phyloP scores from a whole-genome alignment of 30 jellyfish, hydroid and myxozoan species.

The Chrysaora quinquecirrha region DNA sequence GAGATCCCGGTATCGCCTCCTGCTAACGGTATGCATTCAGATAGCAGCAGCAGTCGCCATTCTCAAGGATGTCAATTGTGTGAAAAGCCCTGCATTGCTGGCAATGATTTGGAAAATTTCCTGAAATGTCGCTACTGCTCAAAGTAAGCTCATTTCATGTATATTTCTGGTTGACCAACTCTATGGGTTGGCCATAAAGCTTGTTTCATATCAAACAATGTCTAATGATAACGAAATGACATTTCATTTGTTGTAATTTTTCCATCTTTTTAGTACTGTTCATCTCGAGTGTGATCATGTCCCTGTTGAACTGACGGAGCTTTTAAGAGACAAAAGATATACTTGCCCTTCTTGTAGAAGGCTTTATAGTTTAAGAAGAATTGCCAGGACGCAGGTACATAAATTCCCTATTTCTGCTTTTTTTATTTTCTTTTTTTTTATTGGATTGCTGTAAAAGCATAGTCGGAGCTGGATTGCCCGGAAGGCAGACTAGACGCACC shows the following conservation, averaged over 20 bases:
- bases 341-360: slow-evolving; percentile 85
- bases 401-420: too few species aligned
- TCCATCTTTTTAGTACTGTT: slow-evolving; percentile 42
- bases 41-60: not conserved
- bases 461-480: too few species aligned
- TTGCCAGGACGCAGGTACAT: slow-evolving; percentile 60
- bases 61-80: slow-evolving; percentile 40
- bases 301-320: slow-evolving; percentile 76
- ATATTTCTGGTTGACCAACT: not conserved
- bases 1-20: slow-evolving; percentile 44
- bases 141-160: slow-evolving; percentile 8
- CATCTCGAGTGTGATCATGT: slow-evolving; percentile 91
- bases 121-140: slow-evolving; percentile 59
- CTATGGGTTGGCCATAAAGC: too few species aligned
- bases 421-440: too few species aligned
- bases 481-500: too few species aligned
- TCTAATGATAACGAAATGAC: too few species aligned
- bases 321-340: slow-evolving; percentile 64
- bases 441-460: too few species aligned
- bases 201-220: too few species aligned
- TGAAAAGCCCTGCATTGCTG: slow-evolving; percentile 9
- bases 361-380: slow-evolving; percentile 56
- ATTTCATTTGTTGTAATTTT: not conserved
- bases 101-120: slow-evolving; percentile 3
- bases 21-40: slow-evolving; percentile 10